These are phyloP conservation scores for Scaptomyza pallida DNA, from an alignment of 1,140 invertebrate species.

Conservation along the genomic window DNA sequence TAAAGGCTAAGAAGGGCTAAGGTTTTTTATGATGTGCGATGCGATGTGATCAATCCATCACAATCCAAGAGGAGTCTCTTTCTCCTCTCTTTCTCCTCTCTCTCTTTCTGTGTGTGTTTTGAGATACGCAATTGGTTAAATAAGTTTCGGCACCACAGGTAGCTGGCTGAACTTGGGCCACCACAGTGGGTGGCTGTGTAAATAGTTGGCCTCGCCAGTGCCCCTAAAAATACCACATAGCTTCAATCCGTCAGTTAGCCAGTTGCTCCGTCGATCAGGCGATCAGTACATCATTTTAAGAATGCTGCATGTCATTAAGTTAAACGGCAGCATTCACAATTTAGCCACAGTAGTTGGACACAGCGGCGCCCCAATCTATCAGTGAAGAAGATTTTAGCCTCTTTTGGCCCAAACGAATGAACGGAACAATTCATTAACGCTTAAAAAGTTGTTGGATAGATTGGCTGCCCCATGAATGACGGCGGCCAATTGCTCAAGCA, in stretches of 20 bases:
- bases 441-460: slow-evolving; percentile 41
- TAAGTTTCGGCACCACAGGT: slow-evolving; percentile 60
- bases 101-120: too few relatives aligned
- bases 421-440: slow-evolving; percentile 71
- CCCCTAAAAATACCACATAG: slow-evolving; percentile 75
- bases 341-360: slow-evolving; percentile 54
- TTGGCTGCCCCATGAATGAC: slow-evolving; percentile 63
- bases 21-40: slow-evolving; percentile 78
- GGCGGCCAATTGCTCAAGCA: slow-evolving; percentile 74
- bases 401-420: slow-evolving; percentile 27
- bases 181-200: slow-evolving; percentile 79
- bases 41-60: slow-evolving; percentile 79
- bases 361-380: slow-evolving; percentile 68
- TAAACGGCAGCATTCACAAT: slow-evolving; percentile 53
- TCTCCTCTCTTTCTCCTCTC: slow-evolving; percentile 2
- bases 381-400: slow-evolving; percentile 31
- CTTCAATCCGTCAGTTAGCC: slow-evolving; percentile 45
- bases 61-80: slow-evolving; percentile 45
- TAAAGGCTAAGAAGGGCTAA: slow-evolving; percentile 18
- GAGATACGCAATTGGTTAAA: slow-evolving; percentile 27
- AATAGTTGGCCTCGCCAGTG: slow-evolving; percentile 74
- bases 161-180: slow-evolving; percentile 51
- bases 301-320: slow-evolving; percentile 56
- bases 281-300: slow-evolving; percentile 50
- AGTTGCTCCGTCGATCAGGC: slow-evolving; percentile 28